Percentiles rank a stretch among this genome's conserved stretches.
Conservation (phyloP, 2,113 vertebrate species). For the Cyprinodon brontotheroides region DNA sequence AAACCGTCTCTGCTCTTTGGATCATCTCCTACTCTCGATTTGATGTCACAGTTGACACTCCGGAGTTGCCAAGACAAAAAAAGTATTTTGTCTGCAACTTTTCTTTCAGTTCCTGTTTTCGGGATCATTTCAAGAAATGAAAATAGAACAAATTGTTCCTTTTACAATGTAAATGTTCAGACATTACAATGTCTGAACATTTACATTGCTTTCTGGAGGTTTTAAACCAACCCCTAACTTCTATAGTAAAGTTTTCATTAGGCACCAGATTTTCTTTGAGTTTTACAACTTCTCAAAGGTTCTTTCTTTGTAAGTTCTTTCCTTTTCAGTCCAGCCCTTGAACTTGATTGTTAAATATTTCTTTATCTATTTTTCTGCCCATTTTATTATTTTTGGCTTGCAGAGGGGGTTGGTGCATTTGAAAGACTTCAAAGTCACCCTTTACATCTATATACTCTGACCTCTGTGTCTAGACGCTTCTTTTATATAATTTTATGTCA, state of each 20-base stretch:
- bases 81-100: neutral
- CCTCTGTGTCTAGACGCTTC: too few species aligned
- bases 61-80: conserved; percentile 12
- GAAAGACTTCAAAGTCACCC: neutral
- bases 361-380: too few species aligned
- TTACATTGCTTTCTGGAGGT: neutral
- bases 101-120: conserved; percentile 54
- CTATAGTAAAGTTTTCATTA: neutral
- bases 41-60: conserved; percentile 1
- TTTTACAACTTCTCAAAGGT: neutral
- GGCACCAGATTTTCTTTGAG: neutral
- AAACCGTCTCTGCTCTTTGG: neutral
- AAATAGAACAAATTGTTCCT: conserved; percentile 11
- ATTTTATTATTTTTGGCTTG: too few species aligned
- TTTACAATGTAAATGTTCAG: neutral
- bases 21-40: conserved; percentile 5
- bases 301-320: neutral
- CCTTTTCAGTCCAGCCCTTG: neutral
- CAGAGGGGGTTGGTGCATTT: neutral
- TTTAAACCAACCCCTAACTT: neutral
- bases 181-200: neutral
- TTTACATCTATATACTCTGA: neutral
- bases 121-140: conserved; percentile 36
- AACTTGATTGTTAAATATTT: neutral
- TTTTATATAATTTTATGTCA: too few species aligned